Evolutionary conservation across 2,888 invertebrate species (phyloP), one percentile per base, ranked within the genome.

Genomic region (Xanthorhoe spadicearia): DNA sequence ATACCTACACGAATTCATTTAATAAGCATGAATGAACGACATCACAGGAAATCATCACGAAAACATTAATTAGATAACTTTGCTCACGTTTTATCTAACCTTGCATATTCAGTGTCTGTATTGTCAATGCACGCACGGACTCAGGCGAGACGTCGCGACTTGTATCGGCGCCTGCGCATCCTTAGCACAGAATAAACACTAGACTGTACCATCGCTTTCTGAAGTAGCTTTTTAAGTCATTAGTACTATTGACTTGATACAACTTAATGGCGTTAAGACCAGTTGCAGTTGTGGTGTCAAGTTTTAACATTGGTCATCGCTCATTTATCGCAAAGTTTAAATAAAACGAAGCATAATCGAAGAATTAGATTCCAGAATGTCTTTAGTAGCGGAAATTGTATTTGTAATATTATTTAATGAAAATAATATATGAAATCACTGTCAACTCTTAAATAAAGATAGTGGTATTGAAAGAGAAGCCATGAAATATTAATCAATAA

Each of bases 121-220:
- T 72, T 74, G 77, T 76, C 62, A 66, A 76, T 76, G 73, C 68
- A 72, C 58, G 59, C 55, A 61, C 61, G 56, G 64, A 77, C 77
- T 71, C 79, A 49, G 64, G 78, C 81, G 77, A 77, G 77, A 71
- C 74, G 79, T 74, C 67, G 75, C 75, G 71, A 66, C 75, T 63
- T 73, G 69, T 69, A 65, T 64, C 70, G 75, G 74, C 78, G 81
- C 79, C 77, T 70, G 73, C 75, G 75, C 76, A 79, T 84, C 82
- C 86, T 85, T 80, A 79, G 77, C 69, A 38, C 63, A 50, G 48
- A 67, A 58, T 62, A 66, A 66, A 48, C 52, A 65, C 57, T 58
- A 51, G 38, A 32, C 17, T 18, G 49, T 66, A 53, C 49, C 58
- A 56, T 57, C 56, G 49, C 18, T 13, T n/a, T n/a, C 54, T 13